These are phyloP conservation scores for Macrobrachium rosenbergii DNA, from an alignment of 1,140 invertebrate species.

Conservation along the genomic window DNA sequence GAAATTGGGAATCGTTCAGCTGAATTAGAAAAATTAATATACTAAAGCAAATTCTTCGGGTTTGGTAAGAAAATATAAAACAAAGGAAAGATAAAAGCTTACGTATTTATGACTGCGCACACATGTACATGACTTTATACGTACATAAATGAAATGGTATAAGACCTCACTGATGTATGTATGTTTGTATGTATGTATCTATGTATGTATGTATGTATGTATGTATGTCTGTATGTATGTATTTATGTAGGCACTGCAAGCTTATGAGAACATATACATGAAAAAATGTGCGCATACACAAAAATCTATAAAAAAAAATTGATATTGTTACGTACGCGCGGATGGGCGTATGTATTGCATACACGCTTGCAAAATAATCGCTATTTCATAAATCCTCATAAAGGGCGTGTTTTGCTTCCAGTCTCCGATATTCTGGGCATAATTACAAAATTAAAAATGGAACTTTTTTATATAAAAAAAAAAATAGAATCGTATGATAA, in stretches of 20 bases:
- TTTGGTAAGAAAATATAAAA: neutral
- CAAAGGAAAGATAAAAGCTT: neutral
- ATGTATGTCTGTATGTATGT: conserved; percentile 17
- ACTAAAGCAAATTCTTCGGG: too few species aligned
- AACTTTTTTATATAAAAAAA: too few species aligned
- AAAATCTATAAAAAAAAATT: neutral
- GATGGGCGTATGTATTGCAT: neutral
- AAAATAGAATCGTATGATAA: too few species aligned
- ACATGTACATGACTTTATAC: neutral
- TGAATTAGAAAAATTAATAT: too few species aligned
- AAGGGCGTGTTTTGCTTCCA: too few species aligned
- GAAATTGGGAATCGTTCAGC: too few species aligned
- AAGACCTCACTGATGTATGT: conserved; percentile 6
- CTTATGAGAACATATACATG: neutral
- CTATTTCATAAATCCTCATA: too few species aligned
- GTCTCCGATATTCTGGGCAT: too few species aligned
- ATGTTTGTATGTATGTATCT: conserved; percentile 30
- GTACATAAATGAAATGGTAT: conserved; percentile 13
- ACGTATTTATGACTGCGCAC: neutral
- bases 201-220: conserved; percentile 37
- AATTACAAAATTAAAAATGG: too few species aligned
- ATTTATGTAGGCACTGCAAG: neutral
- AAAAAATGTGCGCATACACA: neutral
- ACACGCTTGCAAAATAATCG: too few species aligned
- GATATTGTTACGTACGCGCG: too few species aligned